A percentile compares a stretch with the other conserved stretches of the same genome.
Conservation (phyloP, 2,888 invertebrate species). For the Sicus ferrugineus region DNA sequence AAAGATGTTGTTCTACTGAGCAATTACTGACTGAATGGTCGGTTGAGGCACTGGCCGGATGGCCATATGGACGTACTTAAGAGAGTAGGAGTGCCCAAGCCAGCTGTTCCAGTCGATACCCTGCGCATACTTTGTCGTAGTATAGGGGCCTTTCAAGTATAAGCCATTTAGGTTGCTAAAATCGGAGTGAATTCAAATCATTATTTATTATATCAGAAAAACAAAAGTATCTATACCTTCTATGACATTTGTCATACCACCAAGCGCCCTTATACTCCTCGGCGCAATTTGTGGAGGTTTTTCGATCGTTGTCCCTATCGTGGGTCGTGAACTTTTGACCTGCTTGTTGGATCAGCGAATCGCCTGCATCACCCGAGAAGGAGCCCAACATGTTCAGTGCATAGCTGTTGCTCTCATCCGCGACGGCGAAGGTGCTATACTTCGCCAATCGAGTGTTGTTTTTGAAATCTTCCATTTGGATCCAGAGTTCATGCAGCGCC, state of each 20-base stretch:
- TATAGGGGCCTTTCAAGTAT: too few relatives aligned
- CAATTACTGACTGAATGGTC: too few relatives aligned
- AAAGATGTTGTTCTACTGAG: too few relatives aligned
- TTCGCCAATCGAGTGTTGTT: background rate
- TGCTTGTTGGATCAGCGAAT: background rate
- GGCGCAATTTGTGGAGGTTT: background rate
- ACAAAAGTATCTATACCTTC: too few relatives aligned
- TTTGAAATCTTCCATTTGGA: background rate
- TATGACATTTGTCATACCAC: slow-evolving; percentile 1
- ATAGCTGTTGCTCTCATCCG: background rate
- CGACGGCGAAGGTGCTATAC: background rate
- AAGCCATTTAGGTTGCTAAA: too few relatives aligned
- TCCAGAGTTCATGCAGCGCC: background rate
- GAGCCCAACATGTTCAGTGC: background rate
- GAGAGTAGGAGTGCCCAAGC: too few relatives aligned
- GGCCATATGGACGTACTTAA: too few relatives aligned
- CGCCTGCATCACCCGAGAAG: background rate
- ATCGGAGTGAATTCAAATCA: too few relatives aligned
- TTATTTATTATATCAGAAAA: too few relatives aligned
- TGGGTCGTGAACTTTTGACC: background rate
- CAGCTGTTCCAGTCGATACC: too few relatives aligned
- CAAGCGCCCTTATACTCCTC: background rate
- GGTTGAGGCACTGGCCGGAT: too few relatives aligned
- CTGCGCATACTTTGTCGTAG: too few relatives aligned
- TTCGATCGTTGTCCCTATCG: background rate